Conservation (phyloP, 2,797 vertebrate species). For the Enteromius afrohamiltoni region DNA sequence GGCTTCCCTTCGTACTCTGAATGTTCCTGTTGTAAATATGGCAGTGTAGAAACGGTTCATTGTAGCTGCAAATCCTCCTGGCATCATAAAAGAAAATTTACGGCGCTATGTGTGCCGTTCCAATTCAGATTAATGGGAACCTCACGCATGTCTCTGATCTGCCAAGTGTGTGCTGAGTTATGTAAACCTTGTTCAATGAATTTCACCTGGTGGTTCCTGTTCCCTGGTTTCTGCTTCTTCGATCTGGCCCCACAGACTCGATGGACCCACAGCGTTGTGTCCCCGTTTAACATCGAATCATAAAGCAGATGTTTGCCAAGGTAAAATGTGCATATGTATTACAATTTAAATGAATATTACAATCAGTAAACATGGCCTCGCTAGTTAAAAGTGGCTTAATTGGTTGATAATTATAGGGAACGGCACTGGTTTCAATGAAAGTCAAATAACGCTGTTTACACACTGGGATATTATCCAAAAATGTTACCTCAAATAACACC, state of each 20-base stretch:
- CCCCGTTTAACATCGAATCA: slow-evolving; percentile 30
- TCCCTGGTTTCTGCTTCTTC: slow-evolving; percentile 78
- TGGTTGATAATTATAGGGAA: slow-evolving; percentile 16
- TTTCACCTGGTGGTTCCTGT: slow-evolving; percentile 76
- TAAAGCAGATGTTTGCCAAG: slow-evolving; percentile 27
- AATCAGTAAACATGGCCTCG: not conserved
- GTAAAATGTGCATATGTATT: not conserved
- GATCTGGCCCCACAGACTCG: slow-evolving; percentile 70
- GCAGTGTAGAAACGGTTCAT: slow-evolving; percentile 61
- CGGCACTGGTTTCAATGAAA: slow-evolving; percentile 22
- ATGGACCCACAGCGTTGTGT: slow-evolving; percentile 55
- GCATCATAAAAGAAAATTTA: slow-evolving; percentile 72
- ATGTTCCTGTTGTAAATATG: slow-evolving; percentile 55
- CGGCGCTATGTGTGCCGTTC: slow-evolving; percentile 67
- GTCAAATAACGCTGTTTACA: slow-evolving; percentile 27
- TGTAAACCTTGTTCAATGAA: slow-evolving; percentile 73
- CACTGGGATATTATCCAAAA: slow-evolving; percentile 32
- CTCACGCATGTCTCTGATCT: slow-evolving; percentile 74
- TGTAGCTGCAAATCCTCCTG: slow-evolving; percentile 68
- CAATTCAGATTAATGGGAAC: slow-evolving; percentile 68
- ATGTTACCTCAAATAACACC: slow-evolving; percentile 41
- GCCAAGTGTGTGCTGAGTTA: slow-evolving; percentile 75
- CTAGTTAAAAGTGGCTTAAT: not conserved
- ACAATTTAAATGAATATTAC: not conserved
- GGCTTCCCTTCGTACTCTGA: slow-evolving; percentile 54